Evolutionary conservation across 2,797 vertebrate species (phyloP).

Genomic region (Rhodeus uyekii): DNA sequence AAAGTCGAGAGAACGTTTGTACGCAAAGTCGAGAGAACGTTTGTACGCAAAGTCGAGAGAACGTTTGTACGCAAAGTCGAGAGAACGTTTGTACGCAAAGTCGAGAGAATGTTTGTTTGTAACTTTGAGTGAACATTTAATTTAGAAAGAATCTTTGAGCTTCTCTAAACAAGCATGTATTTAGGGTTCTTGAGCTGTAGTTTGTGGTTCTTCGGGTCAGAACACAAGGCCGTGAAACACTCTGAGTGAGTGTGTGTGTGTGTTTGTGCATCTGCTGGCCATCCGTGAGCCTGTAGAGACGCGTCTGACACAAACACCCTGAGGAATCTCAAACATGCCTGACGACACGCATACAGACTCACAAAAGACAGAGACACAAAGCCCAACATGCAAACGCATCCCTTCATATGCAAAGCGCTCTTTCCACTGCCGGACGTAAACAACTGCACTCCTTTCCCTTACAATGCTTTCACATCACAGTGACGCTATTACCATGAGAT

Average conservation of each 20-base stretch:
- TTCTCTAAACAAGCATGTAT: no score
- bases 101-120: no score
- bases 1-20: not conserved
- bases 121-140: not conserved
- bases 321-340: not conserved
- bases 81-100: no score
- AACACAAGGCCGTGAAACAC: not conserved
- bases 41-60: not conserved
- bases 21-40: no score
- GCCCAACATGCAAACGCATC: not conserved
- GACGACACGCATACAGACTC: not conserved
- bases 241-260: not conserved
- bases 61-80: no score
- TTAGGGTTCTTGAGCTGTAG: no score
- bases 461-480: not conserved
- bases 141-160: no score
- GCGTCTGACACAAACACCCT: conserved; percentile 60
- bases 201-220: no score
- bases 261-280: conserved; percentile 40
- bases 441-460: not conserved
- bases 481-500: not conserved
- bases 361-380: not conserved
- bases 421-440: not conserved
- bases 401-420: not conserved
- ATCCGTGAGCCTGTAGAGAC: conserved; percentile 55